These are phyloP conservation scores for Psilopogon haemacephalus DNA, from an alignment of 2,113 vertebrate genomes.

Conservation along the genomic window DNA sequence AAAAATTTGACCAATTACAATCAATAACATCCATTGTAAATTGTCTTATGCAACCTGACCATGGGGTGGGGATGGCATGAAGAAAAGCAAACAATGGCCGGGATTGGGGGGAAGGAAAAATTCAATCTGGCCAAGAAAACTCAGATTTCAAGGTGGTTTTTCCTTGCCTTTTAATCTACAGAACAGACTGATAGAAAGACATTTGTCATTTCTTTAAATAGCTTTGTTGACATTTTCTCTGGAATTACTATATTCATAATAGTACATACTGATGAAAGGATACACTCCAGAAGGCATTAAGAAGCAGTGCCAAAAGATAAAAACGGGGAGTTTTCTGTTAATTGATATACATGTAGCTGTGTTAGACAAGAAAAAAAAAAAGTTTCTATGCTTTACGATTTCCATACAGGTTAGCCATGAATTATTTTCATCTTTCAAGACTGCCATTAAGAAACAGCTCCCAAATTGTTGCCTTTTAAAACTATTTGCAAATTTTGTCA, in stretches of 20 bases:
- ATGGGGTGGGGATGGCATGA: too few relatives aligned
- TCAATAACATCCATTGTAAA: background rate
- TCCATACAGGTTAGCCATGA: background rate
- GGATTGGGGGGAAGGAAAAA: fast-evolving
- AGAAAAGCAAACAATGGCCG: too few relatives aligned
- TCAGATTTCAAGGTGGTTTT: constrained; percentile 19
- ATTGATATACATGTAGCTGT: background rate
- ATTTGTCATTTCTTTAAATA: background rate
- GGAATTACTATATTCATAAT: background rate
- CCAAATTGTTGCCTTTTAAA: background rate
- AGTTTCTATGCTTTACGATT: background rate
- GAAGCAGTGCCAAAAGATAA: constrained; percentile 1
- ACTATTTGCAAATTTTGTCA: background rate
- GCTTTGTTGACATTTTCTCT: constrained; percentile 5
- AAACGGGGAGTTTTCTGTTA: background rate
- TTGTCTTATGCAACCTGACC: background rate
- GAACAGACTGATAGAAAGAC: background rate
- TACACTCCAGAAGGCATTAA: background rate
- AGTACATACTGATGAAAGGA: background rate
- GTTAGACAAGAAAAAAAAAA: background rate
- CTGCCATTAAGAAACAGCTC: background rate
- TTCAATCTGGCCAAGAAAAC: background rate
- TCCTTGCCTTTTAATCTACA: background rate
- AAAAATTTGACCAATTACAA: background rate
- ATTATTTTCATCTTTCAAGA: background rate